phyloP scores from a whole-genome alignment of 2,888 invertebrate genomes.

The Asteroscopus sphinx region DNA sequence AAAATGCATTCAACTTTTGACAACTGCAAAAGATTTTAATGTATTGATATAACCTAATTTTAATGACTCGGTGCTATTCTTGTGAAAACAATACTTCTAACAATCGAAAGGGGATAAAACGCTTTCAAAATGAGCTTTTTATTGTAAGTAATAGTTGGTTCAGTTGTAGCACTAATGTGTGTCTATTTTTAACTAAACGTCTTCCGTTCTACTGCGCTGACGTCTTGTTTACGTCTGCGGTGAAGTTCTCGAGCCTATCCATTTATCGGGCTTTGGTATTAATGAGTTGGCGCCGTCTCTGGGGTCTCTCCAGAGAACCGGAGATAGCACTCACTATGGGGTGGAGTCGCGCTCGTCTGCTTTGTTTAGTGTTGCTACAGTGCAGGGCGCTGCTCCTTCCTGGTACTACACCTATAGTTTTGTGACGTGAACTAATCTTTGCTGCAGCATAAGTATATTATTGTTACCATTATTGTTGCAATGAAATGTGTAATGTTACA shows the following conservation, averaged over 20 bases:
- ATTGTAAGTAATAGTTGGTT: conserved; percentile 87
- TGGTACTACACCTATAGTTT: neutral
- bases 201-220: conserved; percentile 69
- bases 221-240: conserved; percentile 79
- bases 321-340: neutral
- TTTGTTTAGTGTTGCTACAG: neutral
- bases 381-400: neutral
- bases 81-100: conserved; percentile 59
- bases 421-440: neutral
- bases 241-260: conserved; percentile 55
- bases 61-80: conserved; percentile 77
- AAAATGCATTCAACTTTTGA: conserved; percentile 63
- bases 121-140: conserved; percentile 90
- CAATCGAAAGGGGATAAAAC: conserved; percentile 57
- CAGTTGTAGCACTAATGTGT: conserved; percentile 47
- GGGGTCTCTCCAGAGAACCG: neutral
- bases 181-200: conserved; percentile 80
- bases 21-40: conserved; percentile 57
- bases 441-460: neutral
- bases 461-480: neutral
- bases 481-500: conserved; percentile 68
- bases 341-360: neutral
- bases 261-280: conserved; percentile 44
- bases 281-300: neutral
- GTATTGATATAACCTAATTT: conserved; percentile 66